Percentiles rank a stretch among this genome's conserved stretches.
Conservation (phyloP, 2,888 invertebrate species). For the Aphodius granarius region DNA sequence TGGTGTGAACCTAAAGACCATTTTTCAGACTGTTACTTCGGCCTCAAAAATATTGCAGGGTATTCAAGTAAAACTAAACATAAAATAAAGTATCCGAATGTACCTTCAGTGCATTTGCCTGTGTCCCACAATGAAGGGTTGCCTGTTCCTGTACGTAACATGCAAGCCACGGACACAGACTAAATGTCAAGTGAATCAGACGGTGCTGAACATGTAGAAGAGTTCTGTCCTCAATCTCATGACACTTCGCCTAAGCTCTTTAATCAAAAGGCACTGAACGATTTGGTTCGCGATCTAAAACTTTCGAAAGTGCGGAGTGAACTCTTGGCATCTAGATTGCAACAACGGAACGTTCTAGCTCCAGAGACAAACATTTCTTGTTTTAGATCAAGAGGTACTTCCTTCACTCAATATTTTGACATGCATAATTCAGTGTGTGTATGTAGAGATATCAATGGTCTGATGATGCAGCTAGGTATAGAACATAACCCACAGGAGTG, state of each 20-base stretch:
- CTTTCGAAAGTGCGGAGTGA: conserved; percentile 31
- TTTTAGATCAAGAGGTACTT: conserved; percentile 7
- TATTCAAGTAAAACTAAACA: neutral
- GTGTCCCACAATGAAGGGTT: neutral
- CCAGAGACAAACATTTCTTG: neutral
- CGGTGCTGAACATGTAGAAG: conserved; percentile 4
- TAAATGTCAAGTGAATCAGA: conserved; percentile 6
- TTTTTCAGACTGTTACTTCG: neutral
- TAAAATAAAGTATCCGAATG: neutral
- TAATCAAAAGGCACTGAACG: conserved; percentile 30
- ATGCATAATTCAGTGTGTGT: conserved; percentile 2
- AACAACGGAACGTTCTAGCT: conserved; percentile 28
- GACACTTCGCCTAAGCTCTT: conserved; percentile 5
- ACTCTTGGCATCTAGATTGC: conserved; percentile 27
- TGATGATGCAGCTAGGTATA: conserved; percentile 11
- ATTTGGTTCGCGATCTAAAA: conserved; percentile 33
- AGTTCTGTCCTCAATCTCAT: conserved; percentile 2
- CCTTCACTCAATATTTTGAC: neutral
- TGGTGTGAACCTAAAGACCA: neutral
- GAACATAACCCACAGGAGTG: conserved; percentile 15
- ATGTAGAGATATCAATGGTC: conserved; percentile 10
- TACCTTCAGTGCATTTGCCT: neutral
- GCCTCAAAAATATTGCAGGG: neutral
- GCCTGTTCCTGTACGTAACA: neutral
- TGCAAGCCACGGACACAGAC: neutral